Base-by-base conservation (phyloP, 2,888 invertebrate genomes). In the Euplagia quadripunctaria region DNA sequence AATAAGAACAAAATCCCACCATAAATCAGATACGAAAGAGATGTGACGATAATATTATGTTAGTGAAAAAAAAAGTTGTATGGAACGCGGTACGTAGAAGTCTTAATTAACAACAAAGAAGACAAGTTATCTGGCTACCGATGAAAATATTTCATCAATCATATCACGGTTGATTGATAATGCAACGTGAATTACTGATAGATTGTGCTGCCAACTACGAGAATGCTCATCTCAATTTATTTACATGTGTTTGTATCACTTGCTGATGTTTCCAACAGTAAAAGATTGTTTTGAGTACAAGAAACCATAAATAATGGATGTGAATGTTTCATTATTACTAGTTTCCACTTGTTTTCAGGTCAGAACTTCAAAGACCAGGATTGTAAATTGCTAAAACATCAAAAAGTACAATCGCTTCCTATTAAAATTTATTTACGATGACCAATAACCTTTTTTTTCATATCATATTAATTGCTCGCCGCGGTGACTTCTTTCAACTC, bases 121-220 rank as follows among this genome's bases (percentile, higher is more conserved):
- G 95, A 94, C 95, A 94, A 92, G 94, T 89, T 94, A 94, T 94
- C 94, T 90, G 80, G 96, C 95, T 96, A 95, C 96, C 90, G 95
- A 93, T 89, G 92, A 93, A 91, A 92, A 93, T 92, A 91, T 95
- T 93, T 89, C 95, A 96, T 96, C 94, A 94, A 95, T 96, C 96
- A 96, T 93, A 78, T 79, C 87, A 87, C 85, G 88, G 86, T 92
- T 96, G 96, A 95, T 95, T 96, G 95, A 96, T 96, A 95, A 94
- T 92, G 90, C 90, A 89, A 93, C 90, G 94, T 95, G 95, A 94
- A 94, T 94, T 95, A 94, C 95, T 95, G 95, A 96, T 95, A 93
- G 92, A 94, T 93, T 88, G 90, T 89, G 91, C 93, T 93, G 93
- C 92, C 93, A 90, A 88, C 91, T 84, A 87, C 88, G 90, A 88